These are phyloP conservation scores for Apodemia mormo DNA, from an alignment of 2,888 invertebrate genomes.

Conservation along the genomic window DNA sequence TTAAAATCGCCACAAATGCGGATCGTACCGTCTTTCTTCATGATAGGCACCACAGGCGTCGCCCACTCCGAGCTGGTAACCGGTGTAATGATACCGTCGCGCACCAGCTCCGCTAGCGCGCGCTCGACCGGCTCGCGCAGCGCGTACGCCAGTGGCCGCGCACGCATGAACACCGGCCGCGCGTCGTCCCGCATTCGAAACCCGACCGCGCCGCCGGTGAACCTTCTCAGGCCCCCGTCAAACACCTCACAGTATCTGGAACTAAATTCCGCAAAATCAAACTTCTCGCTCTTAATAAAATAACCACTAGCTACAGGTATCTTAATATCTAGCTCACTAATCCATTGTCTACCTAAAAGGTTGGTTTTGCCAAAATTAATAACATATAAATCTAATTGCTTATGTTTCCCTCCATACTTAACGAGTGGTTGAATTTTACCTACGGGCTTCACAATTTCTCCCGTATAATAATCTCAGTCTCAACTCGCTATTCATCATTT, in stretches of 20 bases:
- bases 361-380: constrained; percentile 33
- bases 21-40: constrained; percentile 33
- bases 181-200: constrained; percentile 19
- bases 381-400: constrained; percentile 36
- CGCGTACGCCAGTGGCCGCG: constrained; percentile 22
- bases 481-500: too few species aligned
- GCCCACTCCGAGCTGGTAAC: constrained; percentile 32
- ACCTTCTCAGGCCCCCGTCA: constrained; percentile 19
- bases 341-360: constrained; percentile 35
- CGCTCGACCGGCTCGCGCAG: constrained; percentile 32
- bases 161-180: constrained; percentile 25
- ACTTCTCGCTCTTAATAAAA: too few species aligned
- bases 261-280: too few species aligned
- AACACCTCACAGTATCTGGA: constrained; percentile 23
- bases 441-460: too few species aligned
- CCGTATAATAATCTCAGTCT: too few species aligned
- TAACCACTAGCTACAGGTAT: constrained; percentile 1
- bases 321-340: constrained; percentile 33
- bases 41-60: constrained; percentile 31
- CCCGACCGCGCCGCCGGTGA: constrained; percentile 19
- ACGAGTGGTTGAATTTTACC: constrained; percentile 30
- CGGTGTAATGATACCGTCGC: constrained; percentile 30
- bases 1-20: constrained; percentile 28
- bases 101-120: constrained; percentile 30
- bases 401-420: not conserved